Evolutionary conservation across 2,888 invertebrate genomes (phyloP).

Genomic region (Crossocerus cetratus): DNA sequence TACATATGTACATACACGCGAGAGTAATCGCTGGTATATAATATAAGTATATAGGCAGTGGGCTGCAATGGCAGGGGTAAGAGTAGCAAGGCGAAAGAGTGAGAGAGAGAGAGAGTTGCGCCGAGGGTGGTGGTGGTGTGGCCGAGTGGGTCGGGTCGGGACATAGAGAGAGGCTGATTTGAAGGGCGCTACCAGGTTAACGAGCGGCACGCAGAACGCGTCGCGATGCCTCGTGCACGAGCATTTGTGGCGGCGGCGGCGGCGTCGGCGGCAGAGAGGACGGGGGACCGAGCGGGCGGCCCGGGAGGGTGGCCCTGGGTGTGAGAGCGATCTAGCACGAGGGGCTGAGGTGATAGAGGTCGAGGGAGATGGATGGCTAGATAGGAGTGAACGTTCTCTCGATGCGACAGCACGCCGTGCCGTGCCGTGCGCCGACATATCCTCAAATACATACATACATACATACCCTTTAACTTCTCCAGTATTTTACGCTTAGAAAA

Average conservation of each 20-base stretch:
- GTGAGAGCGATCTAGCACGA: slow-evolving; percentile 33
- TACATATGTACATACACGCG: no score
- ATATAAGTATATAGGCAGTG: no score
- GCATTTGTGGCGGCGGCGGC: no score
- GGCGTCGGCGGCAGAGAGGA: slow-evolving; percentile 39
- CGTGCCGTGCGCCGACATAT: not conserved
- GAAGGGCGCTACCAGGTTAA: slow-evolving; percentile 75
- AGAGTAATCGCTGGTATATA: no score
- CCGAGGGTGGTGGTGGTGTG: slow-evolving; percentile 8
- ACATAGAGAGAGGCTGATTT: slow-evolving; percentile 48
- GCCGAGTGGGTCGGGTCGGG: slow-evolving; percentile 30
- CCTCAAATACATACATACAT: slow-evolving; percentile 20
- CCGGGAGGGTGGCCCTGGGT: slow-evolving; percentile 35
- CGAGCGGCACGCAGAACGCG: slow-evolving; percentile 73
- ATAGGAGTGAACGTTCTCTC: not conserved
- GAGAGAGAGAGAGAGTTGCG: no score
- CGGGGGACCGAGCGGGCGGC: slow-evolving; percentile 17
- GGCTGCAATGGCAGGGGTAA: no score
- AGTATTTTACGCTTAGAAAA: no score
- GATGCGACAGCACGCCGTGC: slow-evolving; percentile 1
- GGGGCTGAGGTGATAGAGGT: slow-evolving; percentile 49
- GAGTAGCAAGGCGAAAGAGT: no score
- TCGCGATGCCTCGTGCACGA: slow-evolving; percentile 25
- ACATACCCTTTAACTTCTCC: no score
- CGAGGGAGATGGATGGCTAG: slow-evolving; percentile 29